Evolutionary conservation across 2,888 invertebrate genomes (phyloP), one percentile per base, ranked within the genome.

Genomic region (Ischnus inquisitorius): DNA sequence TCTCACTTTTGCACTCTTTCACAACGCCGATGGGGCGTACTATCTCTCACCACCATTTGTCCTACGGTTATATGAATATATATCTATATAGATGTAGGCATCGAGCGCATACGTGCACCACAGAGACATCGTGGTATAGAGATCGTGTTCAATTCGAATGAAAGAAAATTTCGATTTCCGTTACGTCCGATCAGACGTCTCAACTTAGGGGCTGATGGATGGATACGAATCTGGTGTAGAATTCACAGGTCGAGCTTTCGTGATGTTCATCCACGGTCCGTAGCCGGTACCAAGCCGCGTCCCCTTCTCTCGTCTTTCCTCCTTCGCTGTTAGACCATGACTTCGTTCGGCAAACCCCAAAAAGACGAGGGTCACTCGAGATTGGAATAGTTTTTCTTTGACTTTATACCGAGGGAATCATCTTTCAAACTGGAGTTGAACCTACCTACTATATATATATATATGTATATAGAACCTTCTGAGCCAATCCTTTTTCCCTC

Each of bases 321-420:
- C 3, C 28, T 6, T 14, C 16, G 3, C 48, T 8, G 19, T n/a
- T 4, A 48, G 51, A 51, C 51, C 34, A 19, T 34, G 48, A 28
- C 28, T 69, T 54, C 51, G 25, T 51, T 48, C 51, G 28, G 69
- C 34, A 67, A 67, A 51, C 51, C 28, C 51, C 69, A 28, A 34
- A 77, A 39, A 68, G 77, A 77, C 68, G 77, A 77, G 62, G 77
- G 77, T 68, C 77, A 77, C 68, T 68, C 6, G 68, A 77, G 77
- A 77, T 77, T 77, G 77, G 77, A 77, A 77, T 77, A 77, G 68
- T 77, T 77, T 62, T 77, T 77, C 57, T 77, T 77, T 77, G 60
- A 77, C 77, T 77, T 77, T 68, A 60, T 43, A 60, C 34, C 39
- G 22, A 41, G 41, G 3, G 68, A 60, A 68, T 43, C 60, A 77